Evolutionary conservation across 2,797 vertebrate species (phyloP).

Genomic region (Yasuhikotakia modesta): DNA sequence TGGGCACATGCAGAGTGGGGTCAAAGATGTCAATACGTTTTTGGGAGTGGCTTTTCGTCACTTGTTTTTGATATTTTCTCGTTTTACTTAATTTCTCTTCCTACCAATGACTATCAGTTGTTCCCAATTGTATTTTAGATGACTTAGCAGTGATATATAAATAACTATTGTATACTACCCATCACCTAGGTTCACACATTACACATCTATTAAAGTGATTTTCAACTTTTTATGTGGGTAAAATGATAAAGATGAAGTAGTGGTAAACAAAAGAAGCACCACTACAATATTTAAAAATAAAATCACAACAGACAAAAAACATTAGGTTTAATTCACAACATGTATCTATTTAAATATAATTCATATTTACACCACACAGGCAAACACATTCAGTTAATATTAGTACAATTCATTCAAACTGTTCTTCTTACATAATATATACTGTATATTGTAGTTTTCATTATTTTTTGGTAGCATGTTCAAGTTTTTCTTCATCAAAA

Average conservation of each 20-base stretch:
- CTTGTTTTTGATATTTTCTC: background rate
- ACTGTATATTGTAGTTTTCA: conserved; percentile 43
- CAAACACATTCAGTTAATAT: conserved; percentile 71
- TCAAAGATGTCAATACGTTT: background rate
- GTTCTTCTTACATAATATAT: conserved; percentile 50
- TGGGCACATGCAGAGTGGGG: background rate
- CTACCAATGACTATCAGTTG: background rate
- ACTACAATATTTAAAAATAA: background rate
- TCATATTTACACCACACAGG: conserved; percentile 80
- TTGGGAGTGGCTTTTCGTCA: background rate
- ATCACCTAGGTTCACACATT: conserved; percentile 6
- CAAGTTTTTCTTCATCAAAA: conserved; percentile 66
- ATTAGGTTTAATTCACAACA: conserved; percentile 43
- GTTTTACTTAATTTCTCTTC: conserved; percentile 21
- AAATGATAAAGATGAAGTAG: conserved; percentile 1
- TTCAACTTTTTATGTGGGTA: background rate
- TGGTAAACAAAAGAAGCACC: background rate
- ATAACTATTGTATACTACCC: background rate
- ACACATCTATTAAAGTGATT: conserved; percentile 2
- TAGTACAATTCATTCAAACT: conserved; percentile 56
- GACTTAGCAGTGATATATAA: background rate
- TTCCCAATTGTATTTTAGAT: conserved; percentile 1
- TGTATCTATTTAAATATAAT: conserved; percentile 64
- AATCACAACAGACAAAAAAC: conserved; percentile 51
- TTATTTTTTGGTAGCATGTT: conserved; percentile 60